Evolutionary conservation across 2,797 vertebrate genomes (phyloP).

Genomic region (Spatula clypeata): DNA sequence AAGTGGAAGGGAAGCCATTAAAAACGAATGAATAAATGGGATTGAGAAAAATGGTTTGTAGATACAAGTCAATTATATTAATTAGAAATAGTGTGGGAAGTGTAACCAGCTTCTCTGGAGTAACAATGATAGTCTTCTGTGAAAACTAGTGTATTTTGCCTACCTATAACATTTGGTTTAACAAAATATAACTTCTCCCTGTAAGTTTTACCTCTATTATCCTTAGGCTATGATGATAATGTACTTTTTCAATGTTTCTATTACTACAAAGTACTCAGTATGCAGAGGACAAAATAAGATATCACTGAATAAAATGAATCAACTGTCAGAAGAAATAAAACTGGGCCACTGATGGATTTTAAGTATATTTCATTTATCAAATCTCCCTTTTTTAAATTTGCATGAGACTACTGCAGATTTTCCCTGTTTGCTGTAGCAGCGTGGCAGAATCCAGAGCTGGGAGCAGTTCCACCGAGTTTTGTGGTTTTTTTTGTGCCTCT

Average conservation of each 20-base stretch:
- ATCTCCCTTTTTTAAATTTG: background rate
- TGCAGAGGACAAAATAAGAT: slow-evolving; percentile 32
- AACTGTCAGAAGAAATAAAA: slow-evolving; percentile 13
- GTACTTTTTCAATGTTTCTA: background rate
- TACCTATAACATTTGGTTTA: background rate
- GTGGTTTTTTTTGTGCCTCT: background rate
- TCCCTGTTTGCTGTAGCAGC: background rate
- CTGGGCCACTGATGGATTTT: slow-evolving; percentile 29
- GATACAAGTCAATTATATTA: background rate
- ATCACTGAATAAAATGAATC: slow-evolving; percentile 18
- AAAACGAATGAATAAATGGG: background rate
- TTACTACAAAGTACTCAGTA: background rate
- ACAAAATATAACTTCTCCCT: background rate
- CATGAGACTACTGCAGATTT: background rate
- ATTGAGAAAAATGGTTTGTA: background rate
- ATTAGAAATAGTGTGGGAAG: background rate
- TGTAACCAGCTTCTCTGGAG: background rate
- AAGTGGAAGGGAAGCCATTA: background rate
- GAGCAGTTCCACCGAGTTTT: background rate
- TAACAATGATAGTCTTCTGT: background rate
- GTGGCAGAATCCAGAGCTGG: background rate
- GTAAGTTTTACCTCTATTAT: background rate
- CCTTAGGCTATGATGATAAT: background rate
- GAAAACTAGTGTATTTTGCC: background rate
- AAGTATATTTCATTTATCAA: slow-evolving; percentile 26